phyloP scores from a whole-genome alignment of 2,888 invertebrate species.

The Macrophya alboannulata region DNA sequence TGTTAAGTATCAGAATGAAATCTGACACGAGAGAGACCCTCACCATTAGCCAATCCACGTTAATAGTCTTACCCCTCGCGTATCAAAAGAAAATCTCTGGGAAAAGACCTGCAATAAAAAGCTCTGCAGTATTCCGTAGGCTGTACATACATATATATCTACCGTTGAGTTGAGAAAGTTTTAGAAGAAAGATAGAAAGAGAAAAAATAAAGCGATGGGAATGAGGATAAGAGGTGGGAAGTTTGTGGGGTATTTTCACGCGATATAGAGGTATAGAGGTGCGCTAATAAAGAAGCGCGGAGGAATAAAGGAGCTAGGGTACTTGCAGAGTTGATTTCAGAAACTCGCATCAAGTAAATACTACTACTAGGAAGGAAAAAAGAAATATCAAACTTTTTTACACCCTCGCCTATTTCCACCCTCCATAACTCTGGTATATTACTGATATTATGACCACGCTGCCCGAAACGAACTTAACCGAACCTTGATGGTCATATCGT shows the following conservation, averaged over 20 bases:
- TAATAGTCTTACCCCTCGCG: neutral
- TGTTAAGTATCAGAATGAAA: conserved; percentile 19
- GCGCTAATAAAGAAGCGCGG: conserved; percentile 17
- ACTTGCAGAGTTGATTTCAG: conserved; percentile 20
- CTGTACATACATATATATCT: neutral
- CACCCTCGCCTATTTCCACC: neutral
- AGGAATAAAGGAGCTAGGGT: neutral
- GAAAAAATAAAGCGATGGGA: neutral
- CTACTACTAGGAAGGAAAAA: neutral
- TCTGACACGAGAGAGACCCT: conserved; percentile 13
- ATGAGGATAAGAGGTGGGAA: neutral
- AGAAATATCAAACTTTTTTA: conserved; percentile 35
- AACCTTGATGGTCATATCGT: neutral
- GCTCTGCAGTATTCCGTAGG: neutral
- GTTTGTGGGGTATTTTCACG: conserved; percentile 21
- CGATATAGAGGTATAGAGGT: conserved; percentile 25
- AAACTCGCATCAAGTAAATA: conserved; percentile 40
- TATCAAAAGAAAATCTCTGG: conserved; percentile 25
- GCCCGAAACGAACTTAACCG: neutral
- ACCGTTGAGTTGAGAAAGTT: neutral
- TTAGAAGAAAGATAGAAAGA: conserved; percentile 11
- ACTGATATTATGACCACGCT: conserved; percentile 30
- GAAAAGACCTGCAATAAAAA: conserved; percentile 37
- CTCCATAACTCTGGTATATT: conserved; percentile 3
- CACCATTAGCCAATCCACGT: neutral